Evolutionary conservation across 2,797 vertebrate genomes (phyloP).

Genomic region (Dipus sagitta): DNA sequence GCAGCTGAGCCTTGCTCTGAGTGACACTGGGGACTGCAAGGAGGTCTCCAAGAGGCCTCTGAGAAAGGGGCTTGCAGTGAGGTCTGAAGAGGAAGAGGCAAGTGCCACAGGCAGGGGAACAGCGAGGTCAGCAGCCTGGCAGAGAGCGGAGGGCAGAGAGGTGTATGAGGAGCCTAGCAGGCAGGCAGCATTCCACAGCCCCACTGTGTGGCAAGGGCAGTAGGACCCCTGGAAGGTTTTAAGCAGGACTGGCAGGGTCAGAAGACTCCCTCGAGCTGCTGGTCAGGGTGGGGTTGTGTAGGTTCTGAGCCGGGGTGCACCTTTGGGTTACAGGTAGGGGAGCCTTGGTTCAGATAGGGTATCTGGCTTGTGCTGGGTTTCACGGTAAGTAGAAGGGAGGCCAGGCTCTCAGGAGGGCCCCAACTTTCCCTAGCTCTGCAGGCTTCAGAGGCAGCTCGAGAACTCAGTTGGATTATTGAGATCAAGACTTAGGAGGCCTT

Average conservation of each 20-base stretch:
- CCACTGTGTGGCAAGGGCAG: not conserved
- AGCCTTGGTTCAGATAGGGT: not conserved
- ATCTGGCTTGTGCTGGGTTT: not conserved
- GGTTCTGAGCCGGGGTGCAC: not conserved
- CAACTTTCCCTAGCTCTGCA: not conserved
- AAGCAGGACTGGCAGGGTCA: not conserved
- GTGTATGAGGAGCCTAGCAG: not conserved
- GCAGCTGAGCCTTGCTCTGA: not conserved
- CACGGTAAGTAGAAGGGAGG: not conserved
- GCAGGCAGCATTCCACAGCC: not conserved
- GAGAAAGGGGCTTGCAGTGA: not conserved
- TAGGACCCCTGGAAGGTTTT: not conserved
- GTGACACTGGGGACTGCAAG: not conserved
- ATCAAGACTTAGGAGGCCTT: not conserved
- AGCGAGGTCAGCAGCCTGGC: not conserved
- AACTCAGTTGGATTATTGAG: not conserved
- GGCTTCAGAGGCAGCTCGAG: not conserved
- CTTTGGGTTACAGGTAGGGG: not conserved
- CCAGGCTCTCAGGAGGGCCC: not conserved
- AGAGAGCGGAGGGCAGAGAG: not conserved
- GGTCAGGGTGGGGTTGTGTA: not conserved
- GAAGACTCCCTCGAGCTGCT: not conserved
- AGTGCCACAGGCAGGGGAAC: not conserved
- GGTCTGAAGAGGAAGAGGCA: not conserved
- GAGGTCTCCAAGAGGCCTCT: not conserved